phyloP scores from a whole-genome alignment of 2,797 vertebrate genomes.

The Gadopsis bispinosus region DNA sequence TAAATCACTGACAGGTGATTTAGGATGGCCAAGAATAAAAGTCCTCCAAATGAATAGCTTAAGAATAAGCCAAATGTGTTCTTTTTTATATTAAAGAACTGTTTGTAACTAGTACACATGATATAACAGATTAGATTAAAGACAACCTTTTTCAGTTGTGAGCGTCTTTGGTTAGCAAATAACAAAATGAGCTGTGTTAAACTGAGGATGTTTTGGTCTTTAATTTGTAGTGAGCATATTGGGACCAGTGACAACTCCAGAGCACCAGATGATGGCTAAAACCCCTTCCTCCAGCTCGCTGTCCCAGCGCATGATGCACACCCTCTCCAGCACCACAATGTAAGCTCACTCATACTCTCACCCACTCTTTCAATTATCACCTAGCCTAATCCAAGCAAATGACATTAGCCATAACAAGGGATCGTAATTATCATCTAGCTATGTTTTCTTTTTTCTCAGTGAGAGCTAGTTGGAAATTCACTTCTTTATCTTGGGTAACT shows the following conservation, averaged over 20 bases:
- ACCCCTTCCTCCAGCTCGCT: constrained; percentile 92
- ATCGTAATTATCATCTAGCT: not conserved
- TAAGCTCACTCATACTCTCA: constrained; percentile 69
- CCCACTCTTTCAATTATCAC: not conserved
- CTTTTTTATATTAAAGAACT: not conserved
- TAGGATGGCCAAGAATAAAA: not conserved
- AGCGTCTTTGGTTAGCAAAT: not conserved
- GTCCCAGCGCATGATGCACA: constrained; percentile 91
- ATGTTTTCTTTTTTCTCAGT: not conserved
- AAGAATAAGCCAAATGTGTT: not conserved
- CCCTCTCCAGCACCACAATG: constrained; percentile 90
- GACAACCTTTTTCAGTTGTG: no score
- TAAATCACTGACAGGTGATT: constrained; percentile 55
- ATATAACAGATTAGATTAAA: not conserved
- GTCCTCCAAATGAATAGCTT: not conserved
- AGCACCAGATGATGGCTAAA: constrained; percentile 86
- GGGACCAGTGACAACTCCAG: constrained; percentile 91
- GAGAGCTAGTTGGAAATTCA: not conserved
- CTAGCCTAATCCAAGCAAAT: not conserved
- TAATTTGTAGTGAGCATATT: constrained; percentile 88
- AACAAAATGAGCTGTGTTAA: not conserved
- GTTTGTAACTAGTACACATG: not conserved
- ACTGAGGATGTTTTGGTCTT: not conserved
- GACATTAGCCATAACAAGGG: not conserved
- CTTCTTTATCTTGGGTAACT: not conserved